Base-by-base conservation (phyloP, 2,888 invertebrate species). In the Troilus luridus region DNA sequence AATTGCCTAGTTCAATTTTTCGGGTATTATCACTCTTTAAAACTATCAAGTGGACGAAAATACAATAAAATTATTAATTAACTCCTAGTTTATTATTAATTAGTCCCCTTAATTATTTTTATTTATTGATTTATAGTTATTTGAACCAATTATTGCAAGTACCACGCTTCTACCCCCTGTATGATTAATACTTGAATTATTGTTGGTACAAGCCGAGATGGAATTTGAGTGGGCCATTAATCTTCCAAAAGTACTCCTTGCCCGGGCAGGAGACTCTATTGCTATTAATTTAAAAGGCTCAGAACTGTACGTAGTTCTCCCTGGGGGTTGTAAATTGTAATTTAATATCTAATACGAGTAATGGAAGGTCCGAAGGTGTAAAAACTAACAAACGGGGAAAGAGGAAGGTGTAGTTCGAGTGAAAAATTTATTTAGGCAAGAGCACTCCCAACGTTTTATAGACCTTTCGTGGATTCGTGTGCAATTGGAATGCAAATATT, bases 231-330 rank as follows among this genome's bases (percentile, higher is more conserved):
- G 67, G 67, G 67, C 67, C 24, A 67, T 67, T 24, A 67, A 67
- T 67, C 67, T 1, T 67, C 24, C 67, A 67, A 67, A 67, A 67
- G 67, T 67, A 67, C 67, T 67, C 67, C 67, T 67, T 67, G 24
- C 67, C 5, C 67, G 24, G 10, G 24, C 24, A 24, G 67, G 67
- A 24, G 24, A 14, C 24, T 67, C 24, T 67, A 67, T 67, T 67
- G 67, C 67, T 67, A 67, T 67, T 67, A 67, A 67, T 67, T 67
- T 67, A 67, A 67, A 67, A 67, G 67, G 67, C 67, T 67, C 24
- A 67, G 67, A 24, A 24, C 14, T 67, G 24, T 67, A 67, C 24
- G 24, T 67, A 67, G 24, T 67, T 24, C 24, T 67, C 67, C 67
- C 24, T 24, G 11, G 67, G 14, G 67, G 67, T 67, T 67, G 67